Conservation (phyloP, 1,140 invertebrate species). For the Zaprionus taronus region DNA sequence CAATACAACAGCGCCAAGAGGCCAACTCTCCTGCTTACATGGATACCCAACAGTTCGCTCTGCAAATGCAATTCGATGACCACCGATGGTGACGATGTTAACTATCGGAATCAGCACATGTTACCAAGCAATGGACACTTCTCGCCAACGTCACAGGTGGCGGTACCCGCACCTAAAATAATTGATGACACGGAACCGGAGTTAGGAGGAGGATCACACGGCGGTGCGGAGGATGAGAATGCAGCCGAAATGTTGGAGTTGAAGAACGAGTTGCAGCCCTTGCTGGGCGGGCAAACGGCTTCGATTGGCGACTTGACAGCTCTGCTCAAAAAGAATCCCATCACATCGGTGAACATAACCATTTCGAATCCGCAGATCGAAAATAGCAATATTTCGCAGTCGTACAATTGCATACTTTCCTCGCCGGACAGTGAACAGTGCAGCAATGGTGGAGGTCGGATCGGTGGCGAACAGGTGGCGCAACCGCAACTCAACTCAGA, state of each 20-base stretch:
- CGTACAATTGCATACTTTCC: slow-evolving; percentile 72
- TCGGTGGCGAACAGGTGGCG: neutral
- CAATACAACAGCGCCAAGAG: slow-evolving; percentile 89
- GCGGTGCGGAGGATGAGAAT: slow-evolving; percentile 56
- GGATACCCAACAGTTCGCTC: slow-evolving; percentile 96
- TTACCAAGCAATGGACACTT: slow-evolving; percentile 44
- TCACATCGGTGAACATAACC: slow-evolving; percentile 88
- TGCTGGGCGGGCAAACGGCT: slow-evolving; percentile 85
- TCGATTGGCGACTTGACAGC: slow-evolving; percentile 72
- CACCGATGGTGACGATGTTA: slow-evolving; percentile 22
- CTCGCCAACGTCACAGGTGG: slow-evolving; percentile 43
- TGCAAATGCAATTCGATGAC: slow-evolving; percentile 91
- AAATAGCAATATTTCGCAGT: slow-evolving; percentile 84
- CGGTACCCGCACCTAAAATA: slow-evolving; percentile 42
- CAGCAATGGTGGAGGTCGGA: slow-evolving; percentile 11
- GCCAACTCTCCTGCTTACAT: slow-evolving; percentile 94
- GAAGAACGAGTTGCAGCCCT: slow-evolving; percentile 76
- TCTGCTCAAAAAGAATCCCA: slow-evolving; percentile 84
- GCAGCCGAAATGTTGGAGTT: slow-evolving; percentile 76
- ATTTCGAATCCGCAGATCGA: slow-evolving; percentile 89
- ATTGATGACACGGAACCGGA: slow-evolving; percentile 38
- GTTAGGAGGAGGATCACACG: slow-evolving; percentile 29
- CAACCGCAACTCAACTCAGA: slow-evolving; percentile 52
- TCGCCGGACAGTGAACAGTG: slow-evolving; percentile 60
- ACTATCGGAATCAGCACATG: slow-evolving; percentile 11